Percentiles rank a stretch among this genome's conserved stretches.
phyloP scores from a whole-genome alignment of 2,113 vertebrate genomes.

The Nothobranchius furzeri region DNA sequence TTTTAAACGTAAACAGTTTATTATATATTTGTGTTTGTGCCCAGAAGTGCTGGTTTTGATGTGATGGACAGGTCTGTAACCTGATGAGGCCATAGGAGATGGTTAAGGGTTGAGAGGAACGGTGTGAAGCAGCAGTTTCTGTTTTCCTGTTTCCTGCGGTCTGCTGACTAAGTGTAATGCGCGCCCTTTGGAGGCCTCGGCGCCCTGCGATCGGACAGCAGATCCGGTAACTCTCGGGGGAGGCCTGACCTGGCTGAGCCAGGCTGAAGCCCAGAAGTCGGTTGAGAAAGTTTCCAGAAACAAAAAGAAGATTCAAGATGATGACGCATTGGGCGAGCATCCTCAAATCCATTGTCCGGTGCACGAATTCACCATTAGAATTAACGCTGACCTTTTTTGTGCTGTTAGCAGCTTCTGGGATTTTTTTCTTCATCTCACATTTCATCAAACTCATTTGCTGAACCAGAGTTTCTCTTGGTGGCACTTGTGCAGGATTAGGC shows the following conservation, averaged over 20 bases:
- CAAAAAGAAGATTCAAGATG: background rate
- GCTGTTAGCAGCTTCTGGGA: background rate
- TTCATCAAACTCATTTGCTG: background rate
- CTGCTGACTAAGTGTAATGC: conserved; percentile 73
- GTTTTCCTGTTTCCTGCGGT: conserved; percentile 68
- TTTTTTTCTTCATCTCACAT: background rate
- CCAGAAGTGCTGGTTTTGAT: conserved; percentile 28
- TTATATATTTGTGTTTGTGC: background rate
- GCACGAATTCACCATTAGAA: conserved; percentile 1
- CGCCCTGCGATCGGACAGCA: conserved; percentile 52
- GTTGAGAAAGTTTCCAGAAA: conserved; percentile 23
- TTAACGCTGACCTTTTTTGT: no score
- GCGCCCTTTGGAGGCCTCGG: conserved; percentile 40
- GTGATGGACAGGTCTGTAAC: conserved; percentile 48
- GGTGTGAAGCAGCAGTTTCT: conserved; percentile 64
- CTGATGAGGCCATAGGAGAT: conserved; percentile 43
- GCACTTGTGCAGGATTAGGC: background rate
- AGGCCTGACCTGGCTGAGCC: background rate
- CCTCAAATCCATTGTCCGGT: background rate
- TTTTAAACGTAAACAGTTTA: background rate
- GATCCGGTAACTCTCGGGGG: conserved; percentile 63
- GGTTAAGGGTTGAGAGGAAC: conserved; percentile 44
- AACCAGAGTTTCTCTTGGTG: background rate
- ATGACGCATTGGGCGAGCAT: background rate
- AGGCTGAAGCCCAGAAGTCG: conserved; percentile 10